Evolutionary conservation across 2,113 vertebrate genomes (phyloP), one percentile per base, ranked within the genome.

Genomic region (Rhodinocichla rosea): DNA sequence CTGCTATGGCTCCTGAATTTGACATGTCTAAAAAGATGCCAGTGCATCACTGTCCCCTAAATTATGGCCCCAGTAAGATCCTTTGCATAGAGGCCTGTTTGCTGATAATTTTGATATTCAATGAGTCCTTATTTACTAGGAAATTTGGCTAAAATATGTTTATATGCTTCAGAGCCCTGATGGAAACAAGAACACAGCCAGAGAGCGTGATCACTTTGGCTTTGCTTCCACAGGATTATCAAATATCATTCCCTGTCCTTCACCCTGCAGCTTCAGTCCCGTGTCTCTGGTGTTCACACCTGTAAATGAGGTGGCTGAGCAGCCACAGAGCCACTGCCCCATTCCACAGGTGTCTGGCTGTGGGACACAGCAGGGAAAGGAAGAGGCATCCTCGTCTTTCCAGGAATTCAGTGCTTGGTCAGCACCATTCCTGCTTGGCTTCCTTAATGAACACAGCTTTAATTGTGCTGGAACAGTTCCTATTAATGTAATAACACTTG

Each of bases 341-440:
- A 13, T 33, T 24, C 42, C 0, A 2, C 0, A 16, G 55, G 45
- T 28, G 30, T 44, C 24, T 3, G 8, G 33, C 27, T 40, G 13
- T 1, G 0, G 7, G 23, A 20, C 12, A 3, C 52, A 52, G 35
- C 50, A 62, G 68, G 4, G 57, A 60, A 37, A 40, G 76, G 50
- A 77, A 57, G 63, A 62, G 40, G 11, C 64, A 67, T 28, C 47
- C 45, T 56, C n/a, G n/a, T 4, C 64, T 53, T 77, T 35, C 60
- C 82, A 90, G 64, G 28, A 89, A 59, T 39, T 19, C 65, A 24
- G 39, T 39, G 27, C 64, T 63, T 42, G 44, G 50, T 56, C 60
- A 75, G 68, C 56, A 49, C 69, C 60, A 16, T 30, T 76, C 76
- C 37, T 77, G 28, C 87, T 59, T 27, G 45, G 27, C 57, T 39